phyloP scores from a whole-genome alignment of 2,888 invertebrate genomes.

The Endotricha flammealis region DNA sequence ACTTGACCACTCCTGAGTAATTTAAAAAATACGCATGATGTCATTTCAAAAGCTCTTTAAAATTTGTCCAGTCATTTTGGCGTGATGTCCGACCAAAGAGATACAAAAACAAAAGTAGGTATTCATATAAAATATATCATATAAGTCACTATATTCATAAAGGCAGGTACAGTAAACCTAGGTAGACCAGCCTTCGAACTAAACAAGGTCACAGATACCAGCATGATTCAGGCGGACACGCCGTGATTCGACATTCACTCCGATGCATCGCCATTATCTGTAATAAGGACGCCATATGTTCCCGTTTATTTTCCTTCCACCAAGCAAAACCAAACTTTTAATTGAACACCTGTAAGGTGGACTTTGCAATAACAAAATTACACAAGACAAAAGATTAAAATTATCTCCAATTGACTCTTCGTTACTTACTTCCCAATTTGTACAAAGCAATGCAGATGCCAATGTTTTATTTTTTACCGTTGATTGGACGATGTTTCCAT shows the following conservation, averaged over 20 bases:
- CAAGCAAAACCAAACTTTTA: neutral
- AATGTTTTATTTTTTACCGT: slow-evolving; percentile 47
- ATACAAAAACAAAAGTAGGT: no score
- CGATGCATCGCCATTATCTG: slow-evolving; percentile 36
- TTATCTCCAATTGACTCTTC: slow-evolving; percentile 27
- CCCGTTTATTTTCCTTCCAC: neutral
- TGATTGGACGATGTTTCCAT: slow-evolving; percentile 46
- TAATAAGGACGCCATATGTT: slow-evolving; percentile 30
- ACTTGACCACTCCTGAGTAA: no score
- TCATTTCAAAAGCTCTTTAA: no score
- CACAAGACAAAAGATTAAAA: slow-evolving; percentile 26
- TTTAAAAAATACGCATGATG: no score
- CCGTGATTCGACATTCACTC: slow-evolving; percentile 41
- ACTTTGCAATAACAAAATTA: slow-evolving; percentile 19
- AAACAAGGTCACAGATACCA: slow-evolving; percentile 44
- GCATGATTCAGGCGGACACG: slow-evolving; percentile 34
- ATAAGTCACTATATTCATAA: no score
- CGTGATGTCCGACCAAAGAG: no score
- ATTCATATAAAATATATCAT: no score
- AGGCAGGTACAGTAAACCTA: no score
- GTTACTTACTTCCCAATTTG: slow-evolving; percentile 31
- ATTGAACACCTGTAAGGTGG: neutral
- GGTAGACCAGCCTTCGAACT: slow-evolving; percentile 47
- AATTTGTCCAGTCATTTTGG: no score
- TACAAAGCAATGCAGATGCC: slow-evolving; percentile 30